Evolutionary conservation across 2,888 invertebrate species (phyloP).

Genomic region (Stramonita haemastoma): DNA sequence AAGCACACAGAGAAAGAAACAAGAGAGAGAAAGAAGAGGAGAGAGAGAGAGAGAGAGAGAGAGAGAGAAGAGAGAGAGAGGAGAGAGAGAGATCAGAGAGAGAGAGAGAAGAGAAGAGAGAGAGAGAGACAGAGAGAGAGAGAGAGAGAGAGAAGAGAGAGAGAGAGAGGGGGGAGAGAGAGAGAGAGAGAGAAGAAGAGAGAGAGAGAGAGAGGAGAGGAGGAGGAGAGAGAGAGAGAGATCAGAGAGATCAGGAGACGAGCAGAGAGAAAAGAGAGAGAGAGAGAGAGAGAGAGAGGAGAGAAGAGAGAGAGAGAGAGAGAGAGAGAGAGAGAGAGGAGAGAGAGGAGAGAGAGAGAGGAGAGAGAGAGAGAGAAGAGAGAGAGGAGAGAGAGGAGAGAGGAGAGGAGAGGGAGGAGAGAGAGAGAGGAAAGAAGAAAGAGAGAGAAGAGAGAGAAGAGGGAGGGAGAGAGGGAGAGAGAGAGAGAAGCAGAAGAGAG

Average conservation of each 20-base stretch:
- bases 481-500: background rate
- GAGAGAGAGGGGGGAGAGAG: background rate
- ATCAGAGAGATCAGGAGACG: background rate
- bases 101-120: background rate
- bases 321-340: background rate
- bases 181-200: background rate
- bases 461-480: background rate
- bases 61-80: background rate
- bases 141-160: background rate
- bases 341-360: background rate
- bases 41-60: background rate
- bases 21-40: background rate
- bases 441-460: background rate
- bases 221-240: background rate
- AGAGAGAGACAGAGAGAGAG: background rate
- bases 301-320: background rate
- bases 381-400: background rate
- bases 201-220: background rate
- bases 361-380: background rate
- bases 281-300: background rate
- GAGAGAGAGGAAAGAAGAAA: background rate
- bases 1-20: too few relatives aligned
- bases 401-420: background rate
- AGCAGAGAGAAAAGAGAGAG: background rate
- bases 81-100: background rate